phyloP scores from a whole-genome alignment of 2,888 invertebrate genomes.

The Conus canariensis region DNA sequence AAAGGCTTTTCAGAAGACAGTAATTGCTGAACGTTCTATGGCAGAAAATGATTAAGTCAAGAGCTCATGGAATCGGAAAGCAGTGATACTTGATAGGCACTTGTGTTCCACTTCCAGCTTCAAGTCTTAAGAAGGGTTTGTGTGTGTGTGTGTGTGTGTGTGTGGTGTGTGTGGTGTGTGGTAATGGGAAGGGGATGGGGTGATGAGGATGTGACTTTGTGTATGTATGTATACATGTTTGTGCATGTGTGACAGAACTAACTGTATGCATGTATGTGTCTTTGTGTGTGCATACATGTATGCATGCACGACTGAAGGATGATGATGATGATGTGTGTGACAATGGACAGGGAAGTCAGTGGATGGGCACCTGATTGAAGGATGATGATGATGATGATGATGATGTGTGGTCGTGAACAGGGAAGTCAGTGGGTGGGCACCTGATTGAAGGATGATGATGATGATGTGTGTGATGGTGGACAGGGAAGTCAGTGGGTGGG shows the following conservation, averaged over 20 bases:
- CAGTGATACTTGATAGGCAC: no score
- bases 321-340: background rate
- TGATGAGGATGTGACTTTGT: background rate
- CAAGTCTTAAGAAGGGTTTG: no score
- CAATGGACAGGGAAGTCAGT: conserved; percentile 88
- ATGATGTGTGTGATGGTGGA: background rate
- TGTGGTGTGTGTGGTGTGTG: no score
- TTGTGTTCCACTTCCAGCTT: no score
- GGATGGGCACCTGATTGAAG: conserved; percentile 88
- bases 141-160: no score
- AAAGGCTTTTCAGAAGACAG: no score
- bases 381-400: no score
- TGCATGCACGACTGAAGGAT: background rate
- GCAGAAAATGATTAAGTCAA: no score
- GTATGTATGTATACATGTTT: background rate
- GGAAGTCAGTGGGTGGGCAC: conserved; percentile 98
- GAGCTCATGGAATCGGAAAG: no score
- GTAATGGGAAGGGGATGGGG: no score
- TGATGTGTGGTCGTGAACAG: conserved; percentile 79
- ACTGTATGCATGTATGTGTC: background rate
- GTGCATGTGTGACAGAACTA: background rate
- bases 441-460: no score
- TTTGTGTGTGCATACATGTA: background rate
- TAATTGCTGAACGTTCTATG: no score
- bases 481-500: conserved; percentile 98